Conservation (phyloP, 2,797 vertebrate species). For the Periparus ater region DNA sequence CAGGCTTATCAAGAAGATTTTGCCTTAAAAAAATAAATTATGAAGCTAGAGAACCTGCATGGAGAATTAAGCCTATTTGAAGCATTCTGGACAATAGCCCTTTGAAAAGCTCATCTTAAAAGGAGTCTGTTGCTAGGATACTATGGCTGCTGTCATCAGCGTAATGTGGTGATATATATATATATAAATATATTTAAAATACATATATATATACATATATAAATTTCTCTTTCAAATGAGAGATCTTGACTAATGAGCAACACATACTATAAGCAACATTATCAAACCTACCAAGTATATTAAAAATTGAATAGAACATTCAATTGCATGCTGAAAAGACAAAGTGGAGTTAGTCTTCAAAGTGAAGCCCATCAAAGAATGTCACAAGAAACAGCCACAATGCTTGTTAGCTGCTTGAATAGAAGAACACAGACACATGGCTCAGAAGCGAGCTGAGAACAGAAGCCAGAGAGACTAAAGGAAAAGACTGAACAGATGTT, state of each 20-base stretch:
- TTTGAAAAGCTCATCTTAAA: neutral
- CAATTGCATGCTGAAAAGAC: neutral
- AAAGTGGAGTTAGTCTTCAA: neutral
- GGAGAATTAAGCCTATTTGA: conserved; percentile 9
- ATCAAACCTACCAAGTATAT: neutral
- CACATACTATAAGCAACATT: neutral
- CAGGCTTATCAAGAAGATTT: neutral
- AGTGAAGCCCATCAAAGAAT: neutral
- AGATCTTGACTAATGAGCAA: neutral
- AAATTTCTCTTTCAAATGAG: neutral
- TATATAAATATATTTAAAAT: neutral
- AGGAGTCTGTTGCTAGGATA: conserved; percentile 31
- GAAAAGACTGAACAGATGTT: neutral
- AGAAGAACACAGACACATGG: neutral
- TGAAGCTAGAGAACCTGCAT: neutral
- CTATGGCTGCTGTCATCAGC: neutral
- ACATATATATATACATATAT: too few species aligned
- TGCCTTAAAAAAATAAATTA: neutral
- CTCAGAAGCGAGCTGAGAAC: neutral
- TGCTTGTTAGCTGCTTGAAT: neutral
- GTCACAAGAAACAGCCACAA: neutral
- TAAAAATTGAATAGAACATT: neutral
- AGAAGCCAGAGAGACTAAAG: neutral
- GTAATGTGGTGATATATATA: neutral
- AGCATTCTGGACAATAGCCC: neutral